Percentiles rank a stretch among this genome's conserved stretches.
phyloP scores from a whole-genome alignment of 2,113 vertebrate genomes.

The Eulemur rufifrons region DNA sequence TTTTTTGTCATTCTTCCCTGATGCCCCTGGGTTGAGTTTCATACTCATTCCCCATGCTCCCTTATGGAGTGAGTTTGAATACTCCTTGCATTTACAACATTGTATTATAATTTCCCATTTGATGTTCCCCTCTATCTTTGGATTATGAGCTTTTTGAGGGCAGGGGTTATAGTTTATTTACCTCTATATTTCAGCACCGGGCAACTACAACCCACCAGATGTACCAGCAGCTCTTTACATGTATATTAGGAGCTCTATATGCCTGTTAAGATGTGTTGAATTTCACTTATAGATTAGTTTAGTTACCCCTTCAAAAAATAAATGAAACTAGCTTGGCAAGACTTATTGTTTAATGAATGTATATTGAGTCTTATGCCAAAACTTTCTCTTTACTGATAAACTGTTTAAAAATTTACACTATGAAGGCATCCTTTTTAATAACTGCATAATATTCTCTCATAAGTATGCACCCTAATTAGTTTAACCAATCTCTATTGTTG shows the following conservation, averaged over 20 bases:
- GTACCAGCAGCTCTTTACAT: not conserved
- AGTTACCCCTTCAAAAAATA: not conserved
- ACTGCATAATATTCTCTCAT: not conserved
- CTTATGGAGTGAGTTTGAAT: not conserved
- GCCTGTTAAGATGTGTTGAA: not conserved
- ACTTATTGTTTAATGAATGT: not conserved
- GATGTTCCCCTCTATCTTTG: not conserved
- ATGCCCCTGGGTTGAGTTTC: not conserved
- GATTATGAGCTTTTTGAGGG: not conserved
- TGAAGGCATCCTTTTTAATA: not conserved
- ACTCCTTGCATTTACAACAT: not conserved
- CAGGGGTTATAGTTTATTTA: not conserved
- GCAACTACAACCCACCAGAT: not conserved
- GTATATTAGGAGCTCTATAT: not conserved
- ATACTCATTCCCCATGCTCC: not conserved
- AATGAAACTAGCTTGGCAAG: not conserved
- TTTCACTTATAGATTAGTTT: not conserved
- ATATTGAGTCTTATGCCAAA: not conserved
- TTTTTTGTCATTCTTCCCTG: not conserved
- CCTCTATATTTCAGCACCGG: not conserved
- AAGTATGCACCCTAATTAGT: not conserved
- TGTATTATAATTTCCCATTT: not conserved
- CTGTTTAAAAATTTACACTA: not conserved
- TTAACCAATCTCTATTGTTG: not conserved
- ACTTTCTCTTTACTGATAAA: not conserved